These are phyloP conservation scores for Coenonympha arcania DNA, from an alignment of 2,888 invertebrate species.

Conservation along the genomic window DNA sequence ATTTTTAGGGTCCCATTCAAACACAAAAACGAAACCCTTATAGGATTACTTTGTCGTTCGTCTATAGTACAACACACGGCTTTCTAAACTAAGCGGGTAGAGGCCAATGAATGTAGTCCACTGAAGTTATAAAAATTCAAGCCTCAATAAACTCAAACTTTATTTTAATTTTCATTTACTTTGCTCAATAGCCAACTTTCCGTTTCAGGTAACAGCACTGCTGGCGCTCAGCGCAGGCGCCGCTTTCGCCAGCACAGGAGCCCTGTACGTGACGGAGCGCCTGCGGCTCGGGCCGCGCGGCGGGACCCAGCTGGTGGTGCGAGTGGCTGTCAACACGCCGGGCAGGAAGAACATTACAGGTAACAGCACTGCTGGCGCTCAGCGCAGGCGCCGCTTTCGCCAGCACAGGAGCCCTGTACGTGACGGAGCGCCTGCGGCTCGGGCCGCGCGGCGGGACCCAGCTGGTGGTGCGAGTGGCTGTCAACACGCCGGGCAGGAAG, in stretches of 20 bases:
- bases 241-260: slow-evolving; percentile 77
- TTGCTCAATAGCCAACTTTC: too few relatives aligned
- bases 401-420: slow-evolving; percentile 77
- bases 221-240: slow-evolving; percentile 78
- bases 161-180: too few relatives aligned
- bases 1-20: too few relatives aligned
- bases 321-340: slow-evolving; percentile 76
- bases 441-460: slow-evolving; percentile 80
- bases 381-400: slow-evolving; percentile 79
- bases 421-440: slow-evolving; percentile 76
- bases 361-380: slow-evolving; percentile 76
- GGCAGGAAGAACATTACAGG: slow-evolving; percentile 79
- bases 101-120: too few relatives aligned
- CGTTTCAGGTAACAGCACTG: slow-evolving; percentile 75
- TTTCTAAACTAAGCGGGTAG: too few relatives aligned
- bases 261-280: slow-evolving; percentile 78
- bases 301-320: slow-evolving; percentile 77
- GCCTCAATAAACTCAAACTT: too few relatives aligned
- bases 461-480: slow-evolving; percentile 76
- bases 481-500: slow-evolving; percentile 77
- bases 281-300: slow-evolving; percentile 77
- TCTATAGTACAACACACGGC: too few relatives aligned
- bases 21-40: too few relatives aligned
- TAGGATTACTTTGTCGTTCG: too few relatives aligned
- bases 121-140: too few relatives aligned